phyloP scores from a whole-genome alignment of 2,113 vertebrate species.

The Myrmecobius fasciatus region DNA sequence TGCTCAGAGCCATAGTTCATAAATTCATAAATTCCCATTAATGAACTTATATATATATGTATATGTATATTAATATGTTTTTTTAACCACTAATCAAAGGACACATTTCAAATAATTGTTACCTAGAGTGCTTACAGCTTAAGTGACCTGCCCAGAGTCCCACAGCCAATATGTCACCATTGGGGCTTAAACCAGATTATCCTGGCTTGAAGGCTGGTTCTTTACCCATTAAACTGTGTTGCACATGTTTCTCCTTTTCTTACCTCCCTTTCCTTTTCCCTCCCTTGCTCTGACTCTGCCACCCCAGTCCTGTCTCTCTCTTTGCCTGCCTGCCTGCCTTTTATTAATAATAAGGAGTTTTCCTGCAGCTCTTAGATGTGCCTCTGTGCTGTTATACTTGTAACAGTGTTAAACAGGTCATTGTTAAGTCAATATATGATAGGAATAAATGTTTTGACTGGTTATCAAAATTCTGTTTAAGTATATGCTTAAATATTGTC shows the following conservation, averaged over 20 bases:
- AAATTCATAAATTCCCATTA: background rate
- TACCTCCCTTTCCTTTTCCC: background rate
- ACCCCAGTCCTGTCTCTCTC: too few relatives aligned
- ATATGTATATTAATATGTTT: too few relatives aligned
- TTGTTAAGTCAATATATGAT: background rate
- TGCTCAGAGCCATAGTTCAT: background rate
- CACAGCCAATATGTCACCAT: background rate
- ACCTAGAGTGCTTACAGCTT: too few relatives aligned
- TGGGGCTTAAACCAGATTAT: background rate
- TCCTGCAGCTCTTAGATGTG: background rate
- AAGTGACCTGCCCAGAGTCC: background rate
- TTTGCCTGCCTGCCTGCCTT: background rate
- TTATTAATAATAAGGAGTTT: background rate
- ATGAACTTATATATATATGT: background rate
- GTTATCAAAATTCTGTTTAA: conserved; percentile 18
- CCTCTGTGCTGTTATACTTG: background rate
- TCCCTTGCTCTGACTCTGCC: too few relatives aligned
- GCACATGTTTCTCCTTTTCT: background rate
- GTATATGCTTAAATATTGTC: conserved; percentile 10
- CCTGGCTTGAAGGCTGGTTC: background rate
- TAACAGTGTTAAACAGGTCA: background rate
- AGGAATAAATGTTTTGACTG: background rate
- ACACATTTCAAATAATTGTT: background rate
- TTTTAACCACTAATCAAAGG: background rate
- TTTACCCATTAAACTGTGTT: too few relatives aligned